phyloP scores from a whole-genome alignment of 1,140 invertebrate species.

The Diploscapter pachys region DNA sequence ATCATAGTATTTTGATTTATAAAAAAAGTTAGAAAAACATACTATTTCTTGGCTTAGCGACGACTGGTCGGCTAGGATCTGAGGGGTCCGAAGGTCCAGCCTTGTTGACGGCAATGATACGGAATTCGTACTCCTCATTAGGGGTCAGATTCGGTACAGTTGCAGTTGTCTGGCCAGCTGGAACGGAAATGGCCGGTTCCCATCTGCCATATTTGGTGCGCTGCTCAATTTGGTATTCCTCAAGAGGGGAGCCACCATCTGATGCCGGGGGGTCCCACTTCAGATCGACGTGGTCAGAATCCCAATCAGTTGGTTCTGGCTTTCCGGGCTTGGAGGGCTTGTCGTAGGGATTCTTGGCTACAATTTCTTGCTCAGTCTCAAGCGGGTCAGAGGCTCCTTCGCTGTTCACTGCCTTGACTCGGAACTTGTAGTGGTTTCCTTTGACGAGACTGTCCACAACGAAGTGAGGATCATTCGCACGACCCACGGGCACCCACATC shows the following conservation, averaged over 20 bases:
- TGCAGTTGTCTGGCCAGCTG: conserved; percentile 71
- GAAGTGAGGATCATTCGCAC: conserved; percentile 50
- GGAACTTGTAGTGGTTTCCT: conserved; percentile 79
- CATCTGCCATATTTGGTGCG: conserved; percentile 86
- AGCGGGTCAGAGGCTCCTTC: conserved; percentile 93
- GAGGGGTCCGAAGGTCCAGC: conserved; percentile 78
- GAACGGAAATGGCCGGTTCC: conserved; percentile 84
- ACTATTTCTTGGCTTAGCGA: conserved; percentile 80
- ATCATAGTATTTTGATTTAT: not conserved
- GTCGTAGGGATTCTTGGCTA: conserved; percentile 90
- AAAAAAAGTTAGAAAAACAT: conserved; percentile 60
- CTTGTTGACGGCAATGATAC: conserved; percentile 84
- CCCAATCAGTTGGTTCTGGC: conserved; percentile 84
- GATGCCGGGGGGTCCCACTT: conserved; percentile 82
- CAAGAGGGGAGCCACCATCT: conserved; percentile 89
- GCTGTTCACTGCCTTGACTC: conserved; percentile 87
- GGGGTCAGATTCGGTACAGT: conserved; percentile 84
- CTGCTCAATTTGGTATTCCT: conserved; percentile 91
- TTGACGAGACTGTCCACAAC: conserved; percentile 55
- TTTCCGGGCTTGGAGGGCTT: conserved; percentile 78
- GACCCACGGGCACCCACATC: conserved; percentile 56
- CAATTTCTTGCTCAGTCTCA: conserved; percentile 77
- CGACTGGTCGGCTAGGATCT: conserved; percentile 74
- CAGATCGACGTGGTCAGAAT: conserved; percentile 77
- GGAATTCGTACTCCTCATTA: conserved; percentile 80